Evolutionary conservation across 2,113 vertebrate species (phyloP), one percentile per base, ranked within the genome.

Genomic region (Platichthys stellatus): DNA sequence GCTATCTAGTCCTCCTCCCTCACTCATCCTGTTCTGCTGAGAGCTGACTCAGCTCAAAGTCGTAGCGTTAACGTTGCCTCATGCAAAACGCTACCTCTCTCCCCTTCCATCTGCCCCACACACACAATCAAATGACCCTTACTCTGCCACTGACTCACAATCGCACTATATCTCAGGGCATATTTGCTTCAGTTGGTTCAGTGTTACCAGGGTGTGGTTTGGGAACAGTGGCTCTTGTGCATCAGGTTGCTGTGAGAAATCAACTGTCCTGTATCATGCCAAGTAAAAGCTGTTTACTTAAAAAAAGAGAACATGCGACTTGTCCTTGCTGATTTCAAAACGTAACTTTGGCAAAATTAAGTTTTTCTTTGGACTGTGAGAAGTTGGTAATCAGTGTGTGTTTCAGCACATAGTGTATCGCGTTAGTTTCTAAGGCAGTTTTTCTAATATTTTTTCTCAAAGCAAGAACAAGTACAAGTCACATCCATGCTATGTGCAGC

Each of bases 1-100:
- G 0, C 24, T 26, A 11, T 40, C 68, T 63, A 26, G 57, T 75
- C 11, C 2, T 47, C 31, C 15, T 24, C 31, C 14, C 40, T 72
- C 66, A 71, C 83, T 66, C 71, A 23, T 67, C 68, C 56, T 38
- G 63, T 76, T 78, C 63, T 57, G 57, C 59, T 64, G 80, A 78
- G 43, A 59, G 62, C 54, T 84, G 81, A 87, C 72, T 85, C 72
- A n/a, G 67, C 31, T 65, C 13, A 75, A 78, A 88, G 64, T 73
- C 74, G 60, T 72, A 84, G 74, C 81, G 64, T 47, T 70, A 88
- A 82, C 28, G 51, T 31, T 78, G 71, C 63, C 63, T 69, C 31
- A 72, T 53, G 45, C 47, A 71, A 71, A 85, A 63, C 53, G 18
- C 31, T 58, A 35, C 21, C 45, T 60, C 14, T 45, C 4, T 35